These are phyloP conservation scores for Bombus superbus DNA, from an alignment of 1,140 invertebrate species.

Conservation along the genomic window DNA sequence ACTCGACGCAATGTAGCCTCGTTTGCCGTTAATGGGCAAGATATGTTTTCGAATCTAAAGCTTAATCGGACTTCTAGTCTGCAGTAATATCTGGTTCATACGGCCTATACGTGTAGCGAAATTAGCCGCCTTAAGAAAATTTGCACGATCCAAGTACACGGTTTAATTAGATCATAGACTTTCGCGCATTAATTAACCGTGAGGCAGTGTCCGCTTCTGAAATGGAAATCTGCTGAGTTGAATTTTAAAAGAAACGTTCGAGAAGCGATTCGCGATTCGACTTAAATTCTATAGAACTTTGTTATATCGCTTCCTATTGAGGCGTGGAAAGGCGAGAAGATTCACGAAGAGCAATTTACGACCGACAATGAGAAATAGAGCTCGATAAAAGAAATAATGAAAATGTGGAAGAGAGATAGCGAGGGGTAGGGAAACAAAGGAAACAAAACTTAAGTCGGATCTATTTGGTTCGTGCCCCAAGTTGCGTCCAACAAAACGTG, in stretches of 20 bases:
- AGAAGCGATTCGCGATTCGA: not conserved
- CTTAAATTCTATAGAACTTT: not conserved
- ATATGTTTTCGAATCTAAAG: conserved; percentile 33
- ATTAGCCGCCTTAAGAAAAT: not conserved
- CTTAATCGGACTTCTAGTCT: not conserved
- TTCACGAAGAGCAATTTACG: not conserved
- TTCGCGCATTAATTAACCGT: not conserved
- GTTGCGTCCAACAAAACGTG: conserved; percentile 68
- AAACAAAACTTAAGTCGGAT: conserved; percentile 45
- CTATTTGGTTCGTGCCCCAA: conserved; percentile 39
- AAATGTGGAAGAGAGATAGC: not conserved
- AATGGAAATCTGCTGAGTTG: not conserved
- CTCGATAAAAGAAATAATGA: not conserved
- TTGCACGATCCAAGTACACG: not conserved
- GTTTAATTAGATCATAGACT: not conserved
- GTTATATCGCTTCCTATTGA: not conserved
- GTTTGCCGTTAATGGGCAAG: conserved; percentile 42
- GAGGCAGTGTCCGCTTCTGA: too few relatives aligned
- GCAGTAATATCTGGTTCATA: not conserved
- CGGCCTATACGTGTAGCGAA: not conserved
- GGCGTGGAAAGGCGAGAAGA: not conserved
- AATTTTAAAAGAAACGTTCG: not conserved
- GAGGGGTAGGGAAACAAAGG: not conserved
- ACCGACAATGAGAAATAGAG: not conserved
- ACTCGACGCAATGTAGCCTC: conserved; percentile 36